phyloP scores from a whole-genome alignment of 1,140 invertebrate species.

The Drosophila mojavensis region DNA sequence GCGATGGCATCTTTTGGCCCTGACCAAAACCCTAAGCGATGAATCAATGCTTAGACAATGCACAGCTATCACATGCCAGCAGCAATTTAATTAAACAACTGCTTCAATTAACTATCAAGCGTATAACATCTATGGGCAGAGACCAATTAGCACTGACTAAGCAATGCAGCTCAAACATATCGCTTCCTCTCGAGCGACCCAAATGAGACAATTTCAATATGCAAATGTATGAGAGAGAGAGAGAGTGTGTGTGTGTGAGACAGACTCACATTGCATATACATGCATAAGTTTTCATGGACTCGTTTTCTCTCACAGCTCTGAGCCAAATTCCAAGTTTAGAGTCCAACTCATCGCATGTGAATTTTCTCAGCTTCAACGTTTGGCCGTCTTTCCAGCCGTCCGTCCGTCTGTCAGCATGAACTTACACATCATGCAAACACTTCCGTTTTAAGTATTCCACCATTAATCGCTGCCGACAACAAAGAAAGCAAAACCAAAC shows the following conservation, averaged over 20 bases:
- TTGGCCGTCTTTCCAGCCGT: neutral
- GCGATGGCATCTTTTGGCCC: too few relatives aligned
- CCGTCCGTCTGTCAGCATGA: neutral
- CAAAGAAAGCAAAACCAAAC: conserved; percentile 23
- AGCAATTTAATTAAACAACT: neutral
- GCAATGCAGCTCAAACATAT: too few relatives aligned
- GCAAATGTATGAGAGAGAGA: neutral
- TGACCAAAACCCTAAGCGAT: conserved; percentile 20
- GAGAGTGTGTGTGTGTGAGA: neutral
- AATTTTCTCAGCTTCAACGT: conserved; percentile 29
- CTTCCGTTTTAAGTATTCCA: conserved; percentile 61
- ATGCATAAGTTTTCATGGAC: conserved; percentile 4
- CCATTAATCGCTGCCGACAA: conserved; percentile 14
- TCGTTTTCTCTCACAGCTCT: conserved; percentile 11
- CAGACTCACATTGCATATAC: neutral
- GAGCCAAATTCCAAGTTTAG: conserved; percentile 33
- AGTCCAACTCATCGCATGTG: conserved; percentile 60
- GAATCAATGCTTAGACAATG: conserved; percentile 14
- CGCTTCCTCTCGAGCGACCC: too few relatives aligned
- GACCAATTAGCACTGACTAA: too few relatives aligned
- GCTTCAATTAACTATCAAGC: too few relatives aligned
- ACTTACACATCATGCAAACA: conserved; percentile 75
- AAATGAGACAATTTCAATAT: too few relatives aligned
- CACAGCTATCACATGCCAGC: neutral
- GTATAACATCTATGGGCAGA: too few relatives aligned